Base-by-base conservation (phyloP, 2,888 invertebrate species). In the Oxycera nigricornis region DNA sequence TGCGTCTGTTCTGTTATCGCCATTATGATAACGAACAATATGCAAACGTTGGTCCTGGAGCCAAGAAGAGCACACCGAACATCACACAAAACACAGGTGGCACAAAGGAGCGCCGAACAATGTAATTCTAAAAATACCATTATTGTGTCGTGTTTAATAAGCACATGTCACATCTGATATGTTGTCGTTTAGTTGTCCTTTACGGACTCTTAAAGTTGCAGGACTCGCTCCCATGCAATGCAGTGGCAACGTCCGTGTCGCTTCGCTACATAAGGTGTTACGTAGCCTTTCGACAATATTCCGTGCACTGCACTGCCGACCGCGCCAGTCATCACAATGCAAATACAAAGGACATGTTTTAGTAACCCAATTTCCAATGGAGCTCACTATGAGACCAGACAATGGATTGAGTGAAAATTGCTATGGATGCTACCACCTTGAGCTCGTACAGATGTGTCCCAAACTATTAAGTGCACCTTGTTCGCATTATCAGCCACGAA, bases 351-450 rank as follows among this genome's bases (percentile, higher is more conserved):
- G 61, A 3, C 61, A 31, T 50, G 67, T 68, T 68, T 68, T 50
- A 46, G 67, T 68, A 68, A 68, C 67, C 67, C 50, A 68, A 68
- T 68, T 68, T 68, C 28, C 50, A 68, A 17, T 46, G 30, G n/a
- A 41, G 50, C n/a, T 68, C 30, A 28, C 67, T 9, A 68, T 35
- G 17, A 50, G 31, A 2, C 28, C 61, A 61, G 50, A 68, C 50
- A 50, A 46, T 46, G 50, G n/a, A 68, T 30, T 6, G 1, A 68
- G 17, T 61, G 61, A 61, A 26, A 31, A 61, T 31, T 61, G 61
- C 28, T 61, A 46, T 46, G 55, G 57, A 55, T 57, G 26, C 28
- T 9, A 11, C 28, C 57, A 46, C 46, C 46, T 46, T 46, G 46
- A 46, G 46, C 17, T 46, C 17, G 46, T 17, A 46, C 46, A 17